Base-by-base conservation (phyloP, 2,888 invertebrate species). In the Miltochrista miniata region DNA sequence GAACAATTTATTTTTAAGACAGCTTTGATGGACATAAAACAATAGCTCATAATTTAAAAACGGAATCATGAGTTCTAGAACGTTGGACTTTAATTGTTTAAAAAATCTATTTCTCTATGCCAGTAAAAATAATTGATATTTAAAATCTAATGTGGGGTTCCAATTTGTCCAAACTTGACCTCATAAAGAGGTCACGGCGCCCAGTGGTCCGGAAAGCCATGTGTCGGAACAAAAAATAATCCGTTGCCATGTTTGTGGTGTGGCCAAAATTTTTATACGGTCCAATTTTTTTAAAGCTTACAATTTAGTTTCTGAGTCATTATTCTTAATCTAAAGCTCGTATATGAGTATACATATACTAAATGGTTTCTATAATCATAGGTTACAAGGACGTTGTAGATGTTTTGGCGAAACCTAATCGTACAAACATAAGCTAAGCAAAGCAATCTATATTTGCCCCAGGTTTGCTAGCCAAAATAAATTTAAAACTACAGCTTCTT, bases 171-270 rank as follows among this genome's bases (percentile, higher is more conserved):
- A 76, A 73, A 76, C 61, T 76, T 83, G 83, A 85, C 77, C 83
- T 74, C 81, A 81, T 81, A 77, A 81, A 79, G 70, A 78, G 87
- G 79, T 84, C 85, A 80, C 30, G 56, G 61, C 53, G 70, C 59
- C 63, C 76, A 74, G 64, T 81, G 74, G 72, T 51, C 58, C 77
- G 72, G 57, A 75, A 79, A 83, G 69, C 57, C 83, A 80, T 77
- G 72, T 78, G 80, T 65, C 56, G 51, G 41, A 45, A 59, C 60
- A 62, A 71, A 73, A 72, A 68, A 52, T 53, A 38, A 53, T 55
- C 59, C 56, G 62, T 60, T 64, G 57, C 42, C 24, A 51, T 24
- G n/a, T 15, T 39, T 40, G 36, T 41, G 9, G 10, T 38, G 49
- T 59, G 54, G 18, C 62, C 62, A 66, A 47, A 0, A 42, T 34